These are phyloP conservation scores for Theristus sp. DNA, from an alignment of 2,888 invertebrate genomes.

Conservation along the genomic window DNA sequence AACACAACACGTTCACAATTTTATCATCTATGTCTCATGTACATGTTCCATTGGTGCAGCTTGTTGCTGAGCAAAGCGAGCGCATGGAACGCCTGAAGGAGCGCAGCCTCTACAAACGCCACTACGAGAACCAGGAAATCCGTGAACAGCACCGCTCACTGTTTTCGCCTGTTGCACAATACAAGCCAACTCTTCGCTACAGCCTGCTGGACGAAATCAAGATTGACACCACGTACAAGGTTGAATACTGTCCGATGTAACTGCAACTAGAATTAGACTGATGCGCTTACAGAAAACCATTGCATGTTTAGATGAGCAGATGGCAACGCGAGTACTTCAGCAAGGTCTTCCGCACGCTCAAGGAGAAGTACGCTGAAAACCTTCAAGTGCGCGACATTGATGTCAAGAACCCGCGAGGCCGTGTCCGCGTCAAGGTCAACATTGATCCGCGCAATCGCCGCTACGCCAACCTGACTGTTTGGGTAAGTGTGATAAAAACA, in stretches of 20 bases:
- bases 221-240: background rate
- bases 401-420: conserved; percentile 1
- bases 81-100: background rate
- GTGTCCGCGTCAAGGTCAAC: conserved; percentile 6
- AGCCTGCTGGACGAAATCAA: background rate
- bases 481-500: background rate
- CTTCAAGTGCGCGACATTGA: conserved; percentile 4
- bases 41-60: background rate
- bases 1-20: background rate
- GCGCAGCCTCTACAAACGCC: background rate
- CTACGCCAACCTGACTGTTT: conserved; percentile 16
- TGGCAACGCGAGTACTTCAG: background rate
- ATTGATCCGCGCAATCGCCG: conserved; percentile 19
- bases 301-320: background rate
- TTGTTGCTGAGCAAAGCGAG: conserved; percentile 9
- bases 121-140: background rate
- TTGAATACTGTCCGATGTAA: background rate
- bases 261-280: background rate
- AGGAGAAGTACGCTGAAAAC: conserved; percentile 2
- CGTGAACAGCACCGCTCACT: background rate
- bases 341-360: conserved; percentile 4
- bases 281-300: background rate
- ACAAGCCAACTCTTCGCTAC: background rate
- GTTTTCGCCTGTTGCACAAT: background rate
- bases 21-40: background rate